These are phyloP conservation scores for Eleginops maclovinus DNA, from an alignment of 2,113 vertebrate genomes.

Conservation along the genomic window DNA sequence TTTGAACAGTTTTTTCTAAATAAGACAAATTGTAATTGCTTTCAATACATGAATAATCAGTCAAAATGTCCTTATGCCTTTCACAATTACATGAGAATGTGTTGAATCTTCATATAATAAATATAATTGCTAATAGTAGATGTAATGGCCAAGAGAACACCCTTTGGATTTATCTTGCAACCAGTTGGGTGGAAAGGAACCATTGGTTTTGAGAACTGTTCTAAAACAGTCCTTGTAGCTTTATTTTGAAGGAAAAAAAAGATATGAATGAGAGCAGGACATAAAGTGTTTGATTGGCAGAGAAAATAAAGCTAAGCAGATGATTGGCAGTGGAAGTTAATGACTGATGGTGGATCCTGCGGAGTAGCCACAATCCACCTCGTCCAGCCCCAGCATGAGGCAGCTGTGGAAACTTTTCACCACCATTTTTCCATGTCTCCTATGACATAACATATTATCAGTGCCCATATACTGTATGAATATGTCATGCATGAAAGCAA, in stretches of 20 bases:
- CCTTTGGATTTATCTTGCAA: background rate
- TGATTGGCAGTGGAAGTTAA: slow-evolving; percentile 56
- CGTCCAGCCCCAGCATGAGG: slow-evolving; percentile 46
- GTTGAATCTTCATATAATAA: background rate
- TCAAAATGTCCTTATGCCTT: background rate
- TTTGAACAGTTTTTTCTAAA: background rate
- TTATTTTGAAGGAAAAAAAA: background rate
- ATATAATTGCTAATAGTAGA: background rate
- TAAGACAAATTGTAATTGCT: background rate
- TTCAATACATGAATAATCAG: background rate
- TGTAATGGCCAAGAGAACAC: background rate
- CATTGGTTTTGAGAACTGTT: background rate
- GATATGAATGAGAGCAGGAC: background rate
- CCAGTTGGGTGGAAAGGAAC: background rate
- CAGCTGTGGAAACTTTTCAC: slow-evolving; percentile 76
- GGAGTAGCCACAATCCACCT: slow-evolving; percentile 42
- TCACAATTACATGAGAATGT: background rate
- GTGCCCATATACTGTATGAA: slow-evolving; percentile 31
- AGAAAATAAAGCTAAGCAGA: background rate
- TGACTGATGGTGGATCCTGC: slow-evolving; percentile 37
- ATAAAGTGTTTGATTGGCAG: slow-evolving; percentile 7
- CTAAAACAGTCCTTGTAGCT: slow-evolving; percentile 1
- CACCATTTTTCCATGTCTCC: slow-evolving; percentile 36
- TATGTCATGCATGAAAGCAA: slow-evolving; percentile 42
- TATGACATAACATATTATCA: slow-evolving; percentile 39